These are phyloP conservation scores for Nezara viridula DNA, from an alignment of 2,888 invertebrate genomes.

Conservation along the genomic window DNA sequence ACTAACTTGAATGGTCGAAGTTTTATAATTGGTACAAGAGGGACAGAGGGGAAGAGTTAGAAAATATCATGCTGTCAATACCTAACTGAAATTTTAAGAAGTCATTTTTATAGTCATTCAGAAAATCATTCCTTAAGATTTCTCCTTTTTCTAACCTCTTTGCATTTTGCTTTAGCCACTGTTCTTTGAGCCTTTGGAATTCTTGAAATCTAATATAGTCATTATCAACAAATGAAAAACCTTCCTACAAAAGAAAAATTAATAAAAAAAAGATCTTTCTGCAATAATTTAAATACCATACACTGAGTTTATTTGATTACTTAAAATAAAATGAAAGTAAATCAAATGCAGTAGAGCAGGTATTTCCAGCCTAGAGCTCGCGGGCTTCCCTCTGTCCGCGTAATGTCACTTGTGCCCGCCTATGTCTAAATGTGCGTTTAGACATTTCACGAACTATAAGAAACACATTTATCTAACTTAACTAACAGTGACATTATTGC, in stretches of 20 bases:
- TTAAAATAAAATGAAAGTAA: too few relatives aligned
- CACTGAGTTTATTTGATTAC: neutral
- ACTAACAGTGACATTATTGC: too few relatives aligned
- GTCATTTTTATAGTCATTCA: neutral
- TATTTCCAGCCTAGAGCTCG: too few relatives aligned
- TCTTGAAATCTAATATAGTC: constrained; percentile 23
- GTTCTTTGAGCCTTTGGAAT: neutral
- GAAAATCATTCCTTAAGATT: constrained; percentile 5
- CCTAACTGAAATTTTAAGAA: constrained; percentile 47
- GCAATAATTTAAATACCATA: too few relatives aligned
- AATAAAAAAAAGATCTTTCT: too few relatives aligned
- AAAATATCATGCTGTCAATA: neutral
- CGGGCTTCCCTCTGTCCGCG: too few relatives aligned
- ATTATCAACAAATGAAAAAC: neutral
- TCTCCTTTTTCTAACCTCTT: neutral
- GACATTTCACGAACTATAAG: too few relatives aligned
- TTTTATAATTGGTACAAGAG: neutral
- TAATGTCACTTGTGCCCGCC: too few relatives aligned
- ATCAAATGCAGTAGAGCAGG: too few relatives aligned
- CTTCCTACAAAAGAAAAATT: neutral
- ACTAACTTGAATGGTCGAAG: too few relatives aligned
- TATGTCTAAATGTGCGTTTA: too few relatives aligned
- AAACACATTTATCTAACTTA: too few relatives aligned
- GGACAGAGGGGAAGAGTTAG: neutral
- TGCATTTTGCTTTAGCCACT: constrained; percentile 17